Base-by-base conservation (phyloP, 2,113 vertebrate species). In the Ammodytes marinus region DNA sequence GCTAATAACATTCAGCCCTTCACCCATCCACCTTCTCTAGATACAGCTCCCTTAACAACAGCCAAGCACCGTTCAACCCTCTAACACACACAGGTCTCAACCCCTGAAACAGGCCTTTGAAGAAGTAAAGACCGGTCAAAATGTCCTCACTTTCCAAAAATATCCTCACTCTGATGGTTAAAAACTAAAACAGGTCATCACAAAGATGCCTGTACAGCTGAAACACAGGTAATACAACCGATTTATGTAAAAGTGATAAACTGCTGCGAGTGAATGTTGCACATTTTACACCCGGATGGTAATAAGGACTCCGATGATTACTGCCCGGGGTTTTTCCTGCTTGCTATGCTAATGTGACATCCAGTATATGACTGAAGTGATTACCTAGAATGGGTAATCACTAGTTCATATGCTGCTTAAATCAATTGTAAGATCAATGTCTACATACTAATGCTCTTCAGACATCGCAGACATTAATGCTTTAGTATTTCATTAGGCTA, bases 341-440 rank as follows among this genome's bases (percentile, higher is more conserved):
- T 63, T 85, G 50, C 65, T 73, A 84, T 86, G 84, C 72, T 82
- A 87, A 86, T 88, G 69, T 84, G 46, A 83, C 67, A 79, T 27
- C 27, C 27, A 27, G 27, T 69, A 77, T 79, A 85, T 65, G 79
- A 71, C 40, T 60, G 12, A 74, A 72, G 53, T 10, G 45, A 75
- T 54, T 81, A 27, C 60, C 35, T 45, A 37, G 42, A 65, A 57
- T 19, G 79, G 17, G 1, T 42, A 58, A 73, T 71, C 8, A 2
- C 1, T 59, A 50, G 66, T 58, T 60, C 39, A 64, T 42, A 64
- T 58, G 63, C 60, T 14, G n/a, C 53, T 65, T 64, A 74, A 82
- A 88, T 89, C 72, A 74, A 80, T 49, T 69, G 52, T 19, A 2
- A 65, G 78, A 61, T 82, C 12, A 12, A 73, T 43, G 10, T 43